These are phyloP conservation scores for Pterocles burchelli DNA, from an alignment of 2,113 vertebrate species.

Conservation along the genomic window DNA sequence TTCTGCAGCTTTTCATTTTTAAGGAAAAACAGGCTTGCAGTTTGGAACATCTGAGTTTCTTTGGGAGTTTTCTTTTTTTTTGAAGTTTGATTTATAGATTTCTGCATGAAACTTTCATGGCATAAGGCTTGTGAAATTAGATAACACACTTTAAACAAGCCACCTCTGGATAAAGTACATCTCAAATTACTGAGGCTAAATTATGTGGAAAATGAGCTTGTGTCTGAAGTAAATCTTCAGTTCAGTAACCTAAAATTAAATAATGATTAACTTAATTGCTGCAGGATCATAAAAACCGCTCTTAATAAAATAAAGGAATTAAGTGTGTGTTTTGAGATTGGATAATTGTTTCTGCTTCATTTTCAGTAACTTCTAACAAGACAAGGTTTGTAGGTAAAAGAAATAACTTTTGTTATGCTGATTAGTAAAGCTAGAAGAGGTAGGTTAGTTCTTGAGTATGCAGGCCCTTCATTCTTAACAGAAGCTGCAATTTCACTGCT, in stretches of 20 bases:
- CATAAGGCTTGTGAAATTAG: conserved; percentile 18
- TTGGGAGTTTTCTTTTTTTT: background rate
- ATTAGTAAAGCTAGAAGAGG: conserved; percentile 23
- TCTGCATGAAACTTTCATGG: background rate
- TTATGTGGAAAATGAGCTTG: conserved; percentile 45
- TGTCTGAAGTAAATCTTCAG: conserved; percentile 50
- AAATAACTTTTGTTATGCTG: conserved; percentile 47
- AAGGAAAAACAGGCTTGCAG: background rate
- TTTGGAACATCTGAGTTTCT: background rate
- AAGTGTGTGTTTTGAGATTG: conserved; percentile 32
- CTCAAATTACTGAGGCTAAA: conserved; percentile 56
- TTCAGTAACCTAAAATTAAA: conserved; percentile 60
- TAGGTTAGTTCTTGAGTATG: conserved; percentile 20
- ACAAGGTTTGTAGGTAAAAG: conserved; percentile 15
- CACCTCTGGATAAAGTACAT: conserved; percentile 43
- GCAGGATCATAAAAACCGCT: conserved; percentile 4
- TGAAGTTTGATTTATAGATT: background rate
- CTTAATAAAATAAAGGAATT: conserved; percentile 56
- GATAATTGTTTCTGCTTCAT: conserved; percentile 44
- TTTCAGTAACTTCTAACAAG: conserved; percentile 38
- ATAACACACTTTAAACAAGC: conserved; percentile 14
- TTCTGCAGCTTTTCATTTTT: background rate
- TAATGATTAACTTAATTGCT: conserved; percentile 66
- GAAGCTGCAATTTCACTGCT: conserved; percentile 8
- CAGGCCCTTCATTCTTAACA: background rate